These are phyloP conservation scores for Odobenus rosmarus DNA, from an alignment of 2,113 vertebrate species.

Conservation along the genomic window DNA sequence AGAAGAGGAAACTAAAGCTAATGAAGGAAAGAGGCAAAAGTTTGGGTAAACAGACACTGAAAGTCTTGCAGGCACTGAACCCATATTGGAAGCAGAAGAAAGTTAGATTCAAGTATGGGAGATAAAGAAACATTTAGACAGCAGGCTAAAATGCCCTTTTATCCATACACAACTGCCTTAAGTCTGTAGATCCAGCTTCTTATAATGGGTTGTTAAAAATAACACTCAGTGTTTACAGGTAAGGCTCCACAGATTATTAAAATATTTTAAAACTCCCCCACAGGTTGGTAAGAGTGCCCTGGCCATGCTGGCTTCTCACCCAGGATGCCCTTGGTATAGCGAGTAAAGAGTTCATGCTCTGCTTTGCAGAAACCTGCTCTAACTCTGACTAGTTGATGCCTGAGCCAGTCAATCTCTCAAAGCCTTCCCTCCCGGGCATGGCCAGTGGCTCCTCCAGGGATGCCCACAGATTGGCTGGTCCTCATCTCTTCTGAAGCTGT, in stretches of 20 bases:
- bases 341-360: not conserved
- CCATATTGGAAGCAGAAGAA: not conserved
- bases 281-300: not conserved
- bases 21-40: not conserved
- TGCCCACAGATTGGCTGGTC: not conserved
- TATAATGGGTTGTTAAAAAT: not conserved
- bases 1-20: not conserved
- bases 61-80: not conserved
- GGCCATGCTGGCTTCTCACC: not conserved
- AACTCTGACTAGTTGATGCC: not conserved
- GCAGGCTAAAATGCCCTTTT: not conserved
- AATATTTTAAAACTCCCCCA: not conserved
- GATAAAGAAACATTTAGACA: not conserved
- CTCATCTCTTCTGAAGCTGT: not conserved
- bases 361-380: not conserved
- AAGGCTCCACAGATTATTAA: not conserved
- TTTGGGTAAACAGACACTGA: not conserved
- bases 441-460: not conserved
- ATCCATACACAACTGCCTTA: not conserved
- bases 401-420: not conserved
- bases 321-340: not conserved
- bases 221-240: not conserved
- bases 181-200: not conserved
- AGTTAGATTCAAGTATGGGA: not conserved
- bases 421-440: not conserved